Evolutionary conservation across 2,888 invertebrate species (phyloP), one percentile per base, ranked within the genome.

Genomic region (Perizoma flavofasciatum): DNA sequence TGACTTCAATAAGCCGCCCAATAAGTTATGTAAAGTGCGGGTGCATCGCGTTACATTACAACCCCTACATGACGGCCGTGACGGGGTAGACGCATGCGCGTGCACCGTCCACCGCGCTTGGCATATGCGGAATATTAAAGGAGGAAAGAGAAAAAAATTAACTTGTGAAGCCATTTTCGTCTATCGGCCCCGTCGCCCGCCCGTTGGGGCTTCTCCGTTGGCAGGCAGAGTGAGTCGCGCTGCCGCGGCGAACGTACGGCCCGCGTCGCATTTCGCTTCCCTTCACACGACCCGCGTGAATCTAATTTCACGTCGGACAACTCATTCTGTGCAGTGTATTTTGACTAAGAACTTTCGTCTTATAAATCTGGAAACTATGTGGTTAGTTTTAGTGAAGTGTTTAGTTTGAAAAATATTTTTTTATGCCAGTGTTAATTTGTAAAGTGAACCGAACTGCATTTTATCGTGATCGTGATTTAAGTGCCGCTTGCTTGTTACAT

Each of bases 121-220:
- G 88, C 91, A 91, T 92, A 92, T 92, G 91, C 92, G 91, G 89
- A 89, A 89, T 90, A 91, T 91, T 91, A 91, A 89, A 91, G 92
- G 85, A 92, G 88, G 92, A 92, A 92, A 92, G 92, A 92, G 92
- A 92, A 91, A 92, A 90, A 92, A 91, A 90, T 90, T 90, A 86
- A 91, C 89, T 92, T 89, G 91, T 91, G 91, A 91, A 92, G 91
- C 92, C 92, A 91, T 92, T 92, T 92, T 90, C 90, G 91, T 91
- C 88, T 88, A 88, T 88, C 87, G 83, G 83, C 83, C 89, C 86
- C 89, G 87, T 85, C 87, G 81, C 85, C 54, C 83, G 85, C 83
- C 81, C 73, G 82, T 83, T 52, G 74, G 83, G 86, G 84, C 81
- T 86, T 85, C 85, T 61, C 79, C 68, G 79, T 74, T 81, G 22